A percentile compares a stretch with the other conserved stretches of the same genome.
Evolutionary conservation across 2,113 vertebrate genomes (phyloP).

Genomic region (Microcebus tavaratra): DNA sequence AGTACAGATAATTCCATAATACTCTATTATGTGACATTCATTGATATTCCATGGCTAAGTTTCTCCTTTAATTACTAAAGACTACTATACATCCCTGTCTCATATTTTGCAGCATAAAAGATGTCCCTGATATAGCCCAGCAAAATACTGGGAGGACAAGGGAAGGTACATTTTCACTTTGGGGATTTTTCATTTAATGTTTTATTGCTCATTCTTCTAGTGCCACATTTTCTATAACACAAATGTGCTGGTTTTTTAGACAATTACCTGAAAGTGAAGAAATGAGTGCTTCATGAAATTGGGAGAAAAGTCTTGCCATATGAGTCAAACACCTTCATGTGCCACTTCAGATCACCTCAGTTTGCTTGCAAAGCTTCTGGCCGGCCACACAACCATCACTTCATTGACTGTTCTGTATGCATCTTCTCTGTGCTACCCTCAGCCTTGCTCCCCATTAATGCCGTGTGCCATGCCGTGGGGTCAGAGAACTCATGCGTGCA

Average conservation of each 20-base stretch:
- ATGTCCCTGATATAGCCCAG: neutral
- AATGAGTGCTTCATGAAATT: neutral
- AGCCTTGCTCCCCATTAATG: neutral
- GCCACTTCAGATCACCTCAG: neutral
- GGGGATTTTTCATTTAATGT: neutral
- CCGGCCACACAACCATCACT: neutral
- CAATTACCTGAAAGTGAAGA: neutral
- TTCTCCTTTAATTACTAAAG: neutral
- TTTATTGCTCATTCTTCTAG: neutral
- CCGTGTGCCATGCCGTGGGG: too few species aligned
- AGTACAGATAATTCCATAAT: neutral
- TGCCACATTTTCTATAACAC: neutral
- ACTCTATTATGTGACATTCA: neutral
- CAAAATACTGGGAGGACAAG: neutral
- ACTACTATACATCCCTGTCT: neutral
- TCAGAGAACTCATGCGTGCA: neutral
- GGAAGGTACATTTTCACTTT: neutral
- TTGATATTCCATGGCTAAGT: neutral
- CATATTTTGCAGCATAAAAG: neutral
- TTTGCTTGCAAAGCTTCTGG: neutral
- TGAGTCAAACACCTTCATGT: neutral
- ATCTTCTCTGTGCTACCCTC: neutral
- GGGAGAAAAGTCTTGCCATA: neutral
- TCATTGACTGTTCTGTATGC: neutral
- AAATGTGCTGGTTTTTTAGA: neutral